phyloP scores from a whole-genome alignment of 1,140 invertebrate species.

The Vollenhovia emeryi region DNA sequence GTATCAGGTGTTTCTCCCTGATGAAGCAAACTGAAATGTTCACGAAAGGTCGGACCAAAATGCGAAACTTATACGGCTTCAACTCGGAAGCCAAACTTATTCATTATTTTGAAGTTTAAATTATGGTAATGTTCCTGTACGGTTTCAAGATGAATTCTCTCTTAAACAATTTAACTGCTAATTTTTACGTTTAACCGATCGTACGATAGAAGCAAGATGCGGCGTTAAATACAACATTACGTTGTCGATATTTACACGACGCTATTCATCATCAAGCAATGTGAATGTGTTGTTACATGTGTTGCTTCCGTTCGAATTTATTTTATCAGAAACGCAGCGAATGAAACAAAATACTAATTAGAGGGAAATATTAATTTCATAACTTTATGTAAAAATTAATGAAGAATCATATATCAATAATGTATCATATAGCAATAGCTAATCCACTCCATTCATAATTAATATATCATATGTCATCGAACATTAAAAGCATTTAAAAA shows the following conservation, averaged over 20 bases:
- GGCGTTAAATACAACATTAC: constrained; percentile 2
- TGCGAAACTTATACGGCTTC: no score
- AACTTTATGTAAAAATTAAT: background rate
- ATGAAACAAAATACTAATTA: background rate
- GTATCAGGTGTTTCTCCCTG: no score
- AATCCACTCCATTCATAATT: background rate
- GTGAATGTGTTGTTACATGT: background rate
- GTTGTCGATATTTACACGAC: background rate
- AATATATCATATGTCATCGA: background rate
- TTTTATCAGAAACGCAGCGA: background rate
- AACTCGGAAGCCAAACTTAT: no score
- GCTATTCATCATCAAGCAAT: constrained; percentile 22
- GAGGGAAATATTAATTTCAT: background rate
- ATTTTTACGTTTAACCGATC: background rate
- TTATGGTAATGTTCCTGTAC: background rate
- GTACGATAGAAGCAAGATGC: background rate
- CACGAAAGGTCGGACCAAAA: no score
- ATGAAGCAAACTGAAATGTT: no score
- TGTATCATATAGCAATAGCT: background rate
- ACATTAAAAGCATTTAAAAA: constrained; percentile 12
- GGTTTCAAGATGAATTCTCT: background rate
- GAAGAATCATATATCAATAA: background rate
- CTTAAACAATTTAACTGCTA: background rate
- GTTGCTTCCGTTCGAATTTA: background rate
- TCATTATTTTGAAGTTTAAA: no score